Conservation (phyloP, 2,797 vertebrate species). For the Lepus townsendii region DNA sequence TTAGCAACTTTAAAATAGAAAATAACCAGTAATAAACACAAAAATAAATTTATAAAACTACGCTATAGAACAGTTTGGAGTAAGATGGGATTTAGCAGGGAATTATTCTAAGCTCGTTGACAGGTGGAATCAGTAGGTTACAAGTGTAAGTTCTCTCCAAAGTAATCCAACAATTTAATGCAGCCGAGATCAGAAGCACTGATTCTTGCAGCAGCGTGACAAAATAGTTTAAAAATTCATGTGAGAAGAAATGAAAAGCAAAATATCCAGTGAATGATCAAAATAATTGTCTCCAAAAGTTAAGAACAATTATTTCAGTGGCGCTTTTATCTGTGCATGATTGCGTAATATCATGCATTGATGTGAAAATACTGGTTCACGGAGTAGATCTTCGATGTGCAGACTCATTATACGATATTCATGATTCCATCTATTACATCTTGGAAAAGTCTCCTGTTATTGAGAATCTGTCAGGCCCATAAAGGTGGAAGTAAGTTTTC, state of each 20-base stretch:
- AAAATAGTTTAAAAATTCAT: conserved; percentile 23
- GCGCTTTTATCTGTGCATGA: background rate
- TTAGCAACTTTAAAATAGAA: background rate
- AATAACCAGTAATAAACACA: conserved; percentile 24
- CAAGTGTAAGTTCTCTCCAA: conserved; percentile 20
- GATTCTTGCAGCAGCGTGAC: background rate
- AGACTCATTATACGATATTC: background rate
- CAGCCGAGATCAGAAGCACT: background rate
- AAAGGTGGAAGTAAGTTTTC: background rate
- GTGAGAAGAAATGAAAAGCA: background rate
- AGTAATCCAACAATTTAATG: background rate
- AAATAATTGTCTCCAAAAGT: background rate
- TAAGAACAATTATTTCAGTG: conserved; percentile 7
- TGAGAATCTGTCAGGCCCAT: background rate
- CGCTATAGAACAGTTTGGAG: background rate
- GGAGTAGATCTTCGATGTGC: background rate
- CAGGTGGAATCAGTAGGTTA: background rate
- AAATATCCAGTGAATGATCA: conserved; percentile 2
- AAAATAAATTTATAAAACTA: background rate
- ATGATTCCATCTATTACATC: background rate
- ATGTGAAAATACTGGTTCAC: background rate
- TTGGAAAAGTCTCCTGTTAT: background rate
- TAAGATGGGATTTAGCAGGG: background rate
- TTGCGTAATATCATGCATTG: background rate
- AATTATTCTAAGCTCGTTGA: background rate